Conservation (phyloP, 2,888 invertebrate genomes). For the Embidobia sp. region DNA sequence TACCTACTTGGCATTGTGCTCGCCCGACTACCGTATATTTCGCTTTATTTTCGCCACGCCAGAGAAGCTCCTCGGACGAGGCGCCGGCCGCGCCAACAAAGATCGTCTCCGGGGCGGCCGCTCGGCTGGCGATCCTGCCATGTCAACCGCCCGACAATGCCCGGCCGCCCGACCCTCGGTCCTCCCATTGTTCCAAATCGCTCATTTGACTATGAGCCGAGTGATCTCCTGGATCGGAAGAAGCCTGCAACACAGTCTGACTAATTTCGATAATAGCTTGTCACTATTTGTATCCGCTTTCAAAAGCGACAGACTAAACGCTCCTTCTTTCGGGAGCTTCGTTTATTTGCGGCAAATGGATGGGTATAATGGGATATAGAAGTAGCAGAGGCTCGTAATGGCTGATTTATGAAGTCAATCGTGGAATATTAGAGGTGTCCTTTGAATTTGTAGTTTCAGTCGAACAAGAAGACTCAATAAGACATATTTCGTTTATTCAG, state of each 20-base stretch:
- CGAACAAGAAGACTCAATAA: too few species aligned
- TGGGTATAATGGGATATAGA: too few species aligned
- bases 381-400: too few species aligned
- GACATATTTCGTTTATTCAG: too few species aligned
- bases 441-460: too few species aligned
- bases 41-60: constrained; percentile 56
- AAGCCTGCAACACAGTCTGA: constrained; percentile 37
- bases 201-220: constrained; percentile 57
- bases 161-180: constrained; percentile 9
- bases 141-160: constrained; percentile 52
- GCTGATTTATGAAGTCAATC: too few species aligned
- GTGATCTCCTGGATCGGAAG: constrained; percentile 25
- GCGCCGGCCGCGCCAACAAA: constrained; percentile 51
- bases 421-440: too few species aligned
- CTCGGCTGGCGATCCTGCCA: constrained; percentile 58
- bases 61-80: constrained; percentile 33
- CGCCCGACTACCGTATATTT: constrained; percentile 53
- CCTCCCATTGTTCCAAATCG: constrained; percentile 41
- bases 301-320: background rate
- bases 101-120: constrained; percentile 40
- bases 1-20: constrained; percentile 61
- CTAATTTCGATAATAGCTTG: constrained; percentile 61
- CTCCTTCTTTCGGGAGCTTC: too few species aligned
- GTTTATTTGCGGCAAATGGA: too few species aligned
- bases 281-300: constrained; percentile 47